Conservation (phyloP, 2,888 invertebrate genomes). For the Sminthurinus aureus region DNA sequence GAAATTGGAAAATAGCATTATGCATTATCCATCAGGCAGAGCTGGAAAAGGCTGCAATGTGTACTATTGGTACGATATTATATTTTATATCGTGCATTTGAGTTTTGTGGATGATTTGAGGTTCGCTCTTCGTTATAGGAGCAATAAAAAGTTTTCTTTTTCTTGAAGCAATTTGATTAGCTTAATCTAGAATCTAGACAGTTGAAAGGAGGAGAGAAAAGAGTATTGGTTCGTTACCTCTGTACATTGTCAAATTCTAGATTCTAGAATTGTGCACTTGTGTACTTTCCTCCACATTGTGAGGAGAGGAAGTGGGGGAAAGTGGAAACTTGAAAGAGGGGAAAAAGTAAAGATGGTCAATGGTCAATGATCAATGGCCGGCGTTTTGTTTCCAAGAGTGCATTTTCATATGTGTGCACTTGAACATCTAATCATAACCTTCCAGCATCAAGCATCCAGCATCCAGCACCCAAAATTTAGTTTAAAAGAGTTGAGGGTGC, state of each 20-base stretch:
- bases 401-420: too few species aligned
- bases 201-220: not conserved
- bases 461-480: too few species aligned
- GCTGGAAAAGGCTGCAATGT: not conserved
- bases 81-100: not conserved
- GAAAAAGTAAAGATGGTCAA: too few species aligned
- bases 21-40: not conserved
- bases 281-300: too few species aligned
- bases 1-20: not conserved
- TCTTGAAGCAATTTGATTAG: slow-evolving; percentile 32
- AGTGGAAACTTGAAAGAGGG: too few species aligned
- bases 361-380: not conserved
- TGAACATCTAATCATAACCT: too few species aligned
- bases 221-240: not conserved
- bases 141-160: slow-evolving; percentile 28
- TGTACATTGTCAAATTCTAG: not conserved
- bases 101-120: slow-evolving; percentile 22
- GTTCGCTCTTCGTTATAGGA: slow-evolving; percentile 38
- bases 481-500: too few species aligned
- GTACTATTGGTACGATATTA: too few species aligned
- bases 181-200: slow-evolving; percentile 13
- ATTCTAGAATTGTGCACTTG: too few species aligned
- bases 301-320: not conserved
- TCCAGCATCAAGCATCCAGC: too few species aligned
- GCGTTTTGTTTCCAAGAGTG: not conserved